Percentiles rank a stretch among this genome's conserved stretches.
These are phyloP conservation scores for Leuciscus waleckii DNA, from an alignment of 2,797 vertebrate genomes.

Conservation along the genomic window DNA sequence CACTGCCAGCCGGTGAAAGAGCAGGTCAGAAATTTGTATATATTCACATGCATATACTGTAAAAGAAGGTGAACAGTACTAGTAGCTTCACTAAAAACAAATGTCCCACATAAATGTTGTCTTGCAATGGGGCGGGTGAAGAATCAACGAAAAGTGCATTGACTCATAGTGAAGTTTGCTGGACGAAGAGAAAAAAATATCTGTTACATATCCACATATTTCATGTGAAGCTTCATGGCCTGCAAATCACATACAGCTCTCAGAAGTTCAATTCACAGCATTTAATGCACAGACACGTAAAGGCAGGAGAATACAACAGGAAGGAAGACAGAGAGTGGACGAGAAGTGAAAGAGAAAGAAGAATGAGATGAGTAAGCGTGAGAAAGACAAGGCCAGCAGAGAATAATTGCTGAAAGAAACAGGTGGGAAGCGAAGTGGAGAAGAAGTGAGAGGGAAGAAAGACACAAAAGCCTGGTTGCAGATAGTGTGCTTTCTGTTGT, in stretches of 20 bases:
- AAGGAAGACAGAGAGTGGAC: neutral
- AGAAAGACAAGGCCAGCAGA: slow-evolving; percentile 34
- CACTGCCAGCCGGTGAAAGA: slow-evolving; percentile 31
- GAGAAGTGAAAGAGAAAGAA: neutral
- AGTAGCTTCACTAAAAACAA: slow-evolving; percentile 62
- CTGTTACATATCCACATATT: slow-evolving; percentile 37
- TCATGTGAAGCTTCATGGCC: slow-evolving; percentile 42
- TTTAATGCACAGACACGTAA: neutral
- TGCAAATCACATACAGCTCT: neutral
- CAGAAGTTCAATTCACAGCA: slow-evolving; percentile 6
- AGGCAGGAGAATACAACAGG: neutral
- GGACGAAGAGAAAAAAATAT: slow-evolving; percentile 27
- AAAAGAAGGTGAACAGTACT: slow-evolving; percentile 57
- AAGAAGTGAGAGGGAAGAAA: neutral
- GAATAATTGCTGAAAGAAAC: slow-evolving; percentile 32
- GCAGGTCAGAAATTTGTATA: slow-evolving; percentile 67
- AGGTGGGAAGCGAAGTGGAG: neutral
- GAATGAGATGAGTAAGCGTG: slow-evolving; percentile 10
- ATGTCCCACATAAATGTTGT: slow-evolving; percentile 63
- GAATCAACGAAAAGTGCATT: slow-evolving; percentile 55
- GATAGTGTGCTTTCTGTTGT: slow-evolving; percentile 27
- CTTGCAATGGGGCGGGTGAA: slow-evolving; percentile 49
- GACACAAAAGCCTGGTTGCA: slow-evolving; percentile 20
- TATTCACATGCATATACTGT: slow-evolving; percentile 60
- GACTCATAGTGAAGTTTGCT: slow-evolving; percentile 63